Evolutionary conservation across 2,888 invertebrate genomes (phyloP), one percentile per base, ranked within the genome.

Genomic region (Glyphotaelius pellucidus): DNA sequence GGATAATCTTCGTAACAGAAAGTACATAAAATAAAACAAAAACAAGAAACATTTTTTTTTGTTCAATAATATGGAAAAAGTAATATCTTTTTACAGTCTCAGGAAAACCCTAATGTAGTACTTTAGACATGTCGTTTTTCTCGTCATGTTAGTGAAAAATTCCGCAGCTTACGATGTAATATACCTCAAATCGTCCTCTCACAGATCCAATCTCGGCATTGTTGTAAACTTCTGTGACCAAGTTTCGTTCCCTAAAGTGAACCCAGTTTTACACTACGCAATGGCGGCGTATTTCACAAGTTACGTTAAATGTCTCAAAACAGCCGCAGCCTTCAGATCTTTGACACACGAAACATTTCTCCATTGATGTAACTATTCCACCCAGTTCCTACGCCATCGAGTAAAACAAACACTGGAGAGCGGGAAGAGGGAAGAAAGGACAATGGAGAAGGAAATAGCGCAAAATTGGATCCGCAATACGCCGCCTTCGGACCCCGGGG

Each of bases 401-500:
- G 25, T 67, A 47, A 86, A 47, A 47, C 86, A 86, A 86, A 86
- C 86, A 86, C n/a, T 47, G 42, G 38, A 86, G 42, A n/a, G 47
- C 12, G 86, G n/a, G n/a, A 85, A 83, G 83, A 83, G 32, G 35
- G 35, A 30, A 85, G 38, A 85, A 85, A 38, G 85, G 85, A 85
- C 85, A 85, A 85, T 19, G 12, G 42, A 38, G 85, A n/a, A 85
- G 86, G 42, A 86, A 86, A 86, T 42, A 30, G 86, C 86, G 86
- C 86, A 47, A 86, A 86, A 86, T 86, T 86, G 86, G 86, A 86
- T 86, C 86, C 86, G 86, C 86, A 86, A 86, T 86, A 86, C 86
- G 86, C 38, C 85, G 52, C 67, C 67, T 42, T 42, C 15, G n/a
- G 38, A 86, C 42, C 42, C 86, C 42, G 42, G 86, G 86, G 86